phyloP scores from a whole-genome alignment of 2,113 vertebrate species.

The Hiodon tergisus region DNA sequence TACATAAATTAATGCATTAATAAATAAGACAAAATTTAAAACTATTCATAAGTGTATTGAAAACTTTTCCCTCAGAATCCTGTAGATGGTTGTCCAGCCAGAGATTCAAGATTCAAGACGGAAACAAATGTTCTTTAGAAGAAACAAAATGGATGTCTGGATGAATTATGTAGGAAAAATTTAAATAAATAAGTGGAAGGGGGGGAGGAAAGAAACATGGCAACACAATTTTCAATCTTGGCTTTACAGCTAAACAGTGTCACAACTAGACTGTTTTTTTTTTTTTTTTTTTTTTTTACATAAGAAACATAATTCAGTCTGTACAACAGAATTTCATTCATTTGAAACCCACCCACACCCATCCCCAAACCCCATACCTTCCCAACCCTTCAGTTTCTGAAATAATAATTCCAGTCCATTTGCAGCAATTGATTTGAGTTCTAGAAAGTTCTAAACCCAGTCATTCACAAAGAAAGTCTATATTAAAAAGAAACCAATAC shows the following conservation, averaged over 20 bases:
- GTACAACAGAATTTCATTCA: slow-evolving; percentile 66
- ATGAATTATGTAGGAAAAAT: slow-evolving; percentile 9
- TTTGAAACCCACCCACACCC: slow-evolving; percentile 30
- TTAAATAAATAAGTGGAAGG: slow-evolving; percentile 30
- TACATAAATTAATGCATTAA: slow-evolving; percentile 24
- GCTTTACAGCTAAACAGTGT: slow-evolving; percentile 45
- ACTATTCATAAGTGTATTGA: slow-evolving; percentile 66
- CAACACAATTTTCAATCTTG: slow-evolving; percentile 44
- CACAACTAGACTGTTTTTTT: slow-evolving; percentile 48
- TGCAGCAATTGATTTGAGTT: slow-evolving; percentile 43
- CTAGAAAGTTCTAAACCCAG: slow-evolving; percentile 37
- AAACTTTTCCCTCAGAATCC: slow-evolving; percentile 73
- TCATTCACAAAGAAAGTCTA: slow-evolving; percentile 51
- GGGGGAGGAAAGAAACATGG: slow-evolving; percentile 41
- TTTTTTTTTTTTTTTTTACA: slow-evolving; percentile 40
- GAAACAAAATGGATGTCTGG: neutral
- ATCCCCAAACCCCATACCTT: slow-evolving; percentile 14
- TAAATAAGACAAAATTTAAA: slow-evolving; percentile 79
- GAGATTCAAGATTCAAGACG: slow-evolving; percentile 21
- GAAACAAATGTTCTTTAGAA: neutral
- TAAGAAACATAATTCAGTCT: slow-evolving; percentile 52
- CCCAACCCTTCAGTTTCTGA: slow-evolving; percentile 11
- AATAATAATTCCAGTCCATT: slow-evolving; percentile 35
- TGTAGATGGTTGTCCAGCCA: slow-evolving; percentile 55
- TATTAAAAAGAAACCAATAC: slow-evolving; percentile 50